Evolutionary conservation across 2,113 vertebrate species (phyloP), one percentile per base, ranked within the genome.

Genomic region (Potamarius usumacintae): DNA sequence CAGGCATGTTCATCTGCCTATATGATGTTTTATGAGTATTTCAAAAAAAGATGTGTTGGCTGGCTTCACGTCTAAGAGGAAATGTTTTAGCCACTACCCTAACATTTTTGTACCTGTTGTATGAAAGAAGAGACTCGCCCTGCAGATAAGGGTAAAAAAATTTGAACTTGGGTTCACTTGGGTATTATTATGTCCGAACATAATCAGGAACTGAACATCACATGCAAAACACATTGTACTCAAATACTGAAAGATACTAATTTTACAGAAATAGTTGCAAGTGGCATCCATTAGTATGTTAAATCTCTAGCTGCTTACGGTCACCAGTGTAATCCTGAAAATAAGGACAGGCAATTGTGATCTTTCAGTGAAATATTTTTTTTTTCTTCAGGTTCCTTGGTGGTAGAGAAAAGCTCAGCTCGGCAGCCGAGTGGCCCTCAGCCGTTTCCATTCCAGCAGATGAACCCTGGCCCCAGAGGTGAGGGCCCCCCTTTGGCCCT

Each of bases 321-420:
- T 72, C 17, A 6, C 48, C 10, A 52, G 7, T 60, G 8, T 82
- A 82, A 42, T 63, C 34, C 22, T 48, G 50, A 15, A 50, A 34
- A 30, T 71, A 30, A 30, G 48, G 42, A 22, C 50, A 27, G 22
- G 5, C 42, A 57, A 57, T 79, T 27, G 55, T 0, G 58, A 15
- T 42, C 30, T 53, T 84, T 82, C 7, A 52, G 0, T 79, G 0
- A 78, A 0, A 3, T 42, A 34, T 34, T 34, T 55, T 30, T 69
- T 58, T 84, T 72, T 50, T 57, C 69, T 8, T 57, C 90, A 96
- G 95, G 95, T 58, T 93, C 95, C 74, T 89, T 96, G 52, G 63
- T 95, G 1, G 94, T 96, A 9, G 95, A 96, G 87, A 93, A 94
- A 74, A 88, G 88, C 25, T 92, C 94, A 0, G 87, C 89, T 0